A percentile compares a stretch with the other conserved stretches of the same genome.
Evolutionary conservation across 2,797 vertebrate genomes (phyloP).

Genomic region (Spinus pinus): DNA sequence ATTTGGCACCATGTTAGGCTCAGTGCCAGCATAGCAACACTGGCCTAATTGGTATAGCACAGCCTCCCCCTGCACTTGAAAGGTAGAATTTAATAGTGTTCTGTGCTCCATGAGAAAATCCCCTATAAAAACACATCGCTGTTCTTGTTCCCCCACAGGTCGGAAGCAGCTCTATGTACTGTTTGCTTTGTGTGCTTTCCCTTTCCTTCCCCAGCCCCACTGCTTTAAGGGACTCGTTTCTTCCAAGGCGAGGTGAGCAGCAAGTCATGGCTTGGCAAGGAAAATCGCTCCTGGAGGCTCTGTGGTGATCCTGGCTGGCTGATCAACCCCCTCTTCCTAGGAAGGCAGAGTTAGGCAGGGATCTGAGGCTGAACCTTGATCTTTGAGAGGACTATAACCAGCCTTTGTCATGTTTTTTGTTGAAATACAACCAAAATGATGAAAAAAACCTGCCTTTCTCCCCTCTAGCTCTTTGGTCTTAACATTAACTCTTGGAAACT

Average conservation of each 20-base stretch:
- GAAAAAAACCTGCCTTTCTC: background rate
- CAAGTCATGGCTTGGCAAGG: background rate
- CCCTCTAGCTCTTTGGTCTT: background rate
- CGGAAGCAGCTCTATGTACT: background rate
- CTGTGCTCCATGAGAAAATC: background rate
- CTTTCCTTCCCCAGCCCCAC: background rate
- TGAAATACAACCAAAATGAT: background rate
- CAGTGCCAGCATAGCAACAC: background rate
- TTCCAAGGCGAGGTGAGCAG: background rate
- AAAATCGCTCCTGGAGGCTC: background rate
- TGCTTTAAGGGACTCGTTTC: background rate
- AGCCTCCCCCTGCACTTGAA: background rate
- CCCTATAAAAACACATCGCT: fast-evolving
- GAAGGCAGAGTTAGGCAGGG: background rate
- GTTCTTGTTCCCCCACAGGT: fast-evolving
- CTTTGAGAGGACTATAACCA: background rate
- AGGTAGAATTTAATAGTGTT: background rate
- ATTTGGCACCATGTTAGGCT: background rate
- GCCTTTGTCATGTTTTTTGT: background rate
- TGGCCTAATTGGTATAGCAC: background rate
- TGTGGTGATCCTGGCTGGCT: background rate
- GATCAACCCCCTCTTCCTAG: background rate
- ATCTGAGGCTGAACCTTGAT: background rate
- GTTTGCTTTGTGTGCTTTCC: background rate
- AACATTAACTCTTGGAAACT: background rate